Percentiles rank a stretch among this genome's conserved stretches.
These are phyloP conservation scores for Drosophila pallidifrons DNA, from an alignment of 1,140 invertebrate species.

Conservation along the genomic window DNA sequence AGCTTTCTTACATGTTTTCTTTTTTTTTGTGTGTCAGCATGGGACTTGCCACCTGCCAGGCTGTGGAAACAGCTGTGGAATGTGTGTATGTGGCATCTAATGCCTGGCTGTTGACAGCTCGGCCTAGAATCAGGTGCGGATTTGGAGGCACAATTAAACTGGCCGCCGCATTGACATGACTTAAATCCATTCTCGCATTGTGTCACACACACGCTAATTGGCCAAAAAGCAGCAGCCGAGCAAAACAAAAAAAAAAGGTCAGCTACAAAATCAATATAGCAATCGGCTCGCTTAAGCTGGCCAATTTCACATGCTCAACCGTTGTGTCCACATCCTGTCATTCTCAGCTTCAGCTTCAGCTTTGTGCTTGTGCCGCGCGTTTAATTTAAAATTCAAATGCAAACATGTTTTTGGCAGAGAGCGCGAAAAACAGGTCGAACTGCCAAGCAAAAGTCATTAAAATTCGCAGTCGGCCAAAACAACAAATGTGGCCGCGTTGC, in stretches of 20 bases:
- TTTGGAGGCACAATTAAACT: conserved; percentile 21
- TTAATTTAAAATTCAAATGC: conserved; percentile 81
- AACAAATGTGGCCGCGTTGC: conserved; percentile 53
- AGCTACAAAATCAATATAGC: conserved; percentile 68
- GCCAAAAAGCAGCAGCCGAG: conserved; percentile 38
- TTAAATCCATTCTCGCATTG: conserved; percentile 12
- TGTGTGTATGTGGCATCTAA: conserved; percentile 23
- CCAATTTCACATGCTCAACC: conserved; percentile 5
- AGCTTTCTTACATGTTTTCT: no score
- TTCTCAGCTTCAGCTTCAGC: background rate
- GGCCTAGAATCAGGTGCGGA: conserved; percentile 27
- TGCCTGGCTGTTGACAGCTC: conserved; percentile 22
- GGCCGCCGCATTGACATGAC: conserved; percentile 26
- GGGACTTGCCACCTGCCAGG: conserved; percentile 45
- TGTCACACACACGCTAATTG: conserved; percentile 50
- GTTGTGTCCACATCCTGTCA: conserved; percentile 3
- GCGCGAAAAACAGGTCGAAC: conserved; percentile 32
- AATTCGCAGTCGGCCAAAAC: conserved; percentile 71
- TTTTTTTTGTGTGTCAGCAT: background rate
- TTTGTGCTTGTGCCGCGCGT: conserved; percentile 52
- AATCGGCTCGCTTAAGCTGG: conserved; percentile 15
- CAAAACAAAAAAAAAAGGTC: conserved; percentile 52
- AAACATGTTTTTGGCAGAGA: conserved; percentile 58
- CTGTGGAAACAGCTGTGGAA: conserved; percentile 19
- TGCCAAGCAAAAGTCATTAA: conserved; percentile 63